Evolutionary conservation across 2,888 invertebrate species (phyloP).

Genomic region (Dryococelus australis): DNA sequence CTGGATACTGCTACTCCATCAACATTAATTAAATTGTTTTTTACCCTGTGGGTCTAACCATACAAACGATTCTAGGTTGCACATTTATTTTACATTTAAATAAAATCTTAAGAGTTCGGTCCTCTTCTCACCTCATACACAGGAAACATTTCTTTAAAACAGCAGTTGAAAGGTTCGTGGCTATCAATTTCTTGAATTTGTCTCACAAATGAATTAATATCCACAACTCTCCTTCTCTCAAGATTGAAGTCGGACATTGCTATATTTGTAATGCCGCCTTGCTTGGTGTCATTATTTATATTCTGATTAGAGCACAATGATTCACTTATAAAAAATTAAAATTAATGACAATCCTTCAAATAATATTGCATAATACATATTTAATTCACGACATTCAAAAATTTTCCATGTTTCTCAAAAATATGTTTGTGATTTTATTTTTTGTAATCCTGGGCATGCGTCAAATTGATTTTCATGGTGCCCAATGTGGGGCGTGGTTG

Average conservation of each 20-base stretch:
- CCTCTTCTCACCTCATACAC: constrained; percentile 21
- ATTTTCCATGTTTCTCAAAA: no score
- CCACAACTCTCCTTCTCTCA: not conserved
- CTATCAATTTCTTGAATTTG: constrained; percentile 13
- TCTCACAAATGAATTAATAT: not conserved
- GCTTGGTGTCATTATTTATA: not conserved
- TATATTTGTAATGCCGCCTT: not conserved
- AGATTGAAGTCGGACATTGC: not conserved
- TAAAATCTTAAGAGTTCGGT: not conserved
- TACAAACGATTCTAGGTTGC: not conserved
- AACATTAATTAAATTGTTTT: not conserved
- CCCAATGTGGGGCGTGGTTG: no score
- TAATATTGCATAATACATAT: no score
- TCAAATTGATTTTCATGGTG: no score
- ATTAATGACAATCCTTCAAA: no score
- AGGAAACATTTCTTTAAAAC: constrained; percentile 2
- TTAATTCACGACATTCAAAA: no score
- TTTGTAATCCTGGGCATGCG: no score
- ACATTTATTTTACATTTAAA: constrained; percentile 13
- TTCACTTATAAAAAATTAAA: not conserved
- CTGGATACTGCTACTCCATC: constrained; percentile 39
- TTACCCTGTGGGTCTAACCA: not conserved
- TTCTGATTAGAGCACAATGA: not conserved
- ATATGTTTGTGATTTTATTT: no score
- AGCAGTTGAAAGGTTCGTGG: constrained; percentile 24